Evolutionary conservation across 2,113 vertebrate species (phyloP).

Genomic region (Phylloscopus trochiloides): DNA sequence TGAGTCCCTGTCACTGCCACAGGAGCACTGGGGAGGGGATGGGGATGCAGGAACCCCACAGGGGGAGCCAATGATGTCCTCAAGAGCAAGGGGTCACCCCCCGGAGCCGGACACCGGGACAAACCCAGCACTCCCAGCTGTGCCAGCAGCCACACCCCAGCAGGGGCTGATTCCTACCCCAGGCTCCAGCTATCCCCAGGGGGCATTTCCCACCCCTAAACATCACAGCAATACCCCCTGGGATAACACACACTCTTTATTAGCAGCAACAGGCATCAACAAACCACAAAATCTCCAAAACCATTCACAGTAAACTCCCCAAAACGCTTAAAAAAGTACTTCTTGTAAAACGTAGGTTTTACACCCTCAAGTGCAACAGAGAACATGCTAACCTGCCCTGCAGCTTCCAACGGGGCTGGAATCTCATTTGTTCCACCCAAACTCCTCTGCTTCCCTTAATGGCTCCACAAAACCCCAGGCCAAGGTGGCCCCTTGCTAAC

Average conservation of each 20-base stretch:
- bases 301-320: neutral
- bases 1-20: accelerated
- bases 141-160: neutral
- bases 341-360: accelerated
- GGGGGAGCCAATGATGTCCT: accelerated
- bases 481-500: neutral
- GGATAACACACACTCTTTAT: neutral
- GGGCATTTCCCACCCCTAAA: neutral
- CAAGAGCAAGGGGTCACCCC: neutral
- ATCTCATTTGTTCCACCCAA: neutral
- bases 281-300: neutral
- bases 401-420: neutral
- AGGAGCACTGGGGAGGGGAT: neutral
- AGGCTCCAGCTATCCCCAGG: accelerated
- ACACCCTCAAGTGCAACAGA: neutral
- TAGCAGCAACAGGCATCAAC: neutral
- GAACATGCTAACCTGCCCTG: neutral
- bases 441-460: neutral
- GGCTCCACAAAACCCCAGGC: accelerated
- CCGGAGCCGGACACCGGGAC: accelerated
- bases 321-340: accelerated
- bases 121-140: neutral
- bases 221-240: accelerated
- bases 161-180: neutral
- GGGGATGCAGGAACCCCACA: neutral